Percentiles rank a stretch among this genome's conserved stretches.
Evolutionary conservation across 2,797 vertebrate species (phyloP).

Genomic region (Lithobates sylvaticus): DNA sequence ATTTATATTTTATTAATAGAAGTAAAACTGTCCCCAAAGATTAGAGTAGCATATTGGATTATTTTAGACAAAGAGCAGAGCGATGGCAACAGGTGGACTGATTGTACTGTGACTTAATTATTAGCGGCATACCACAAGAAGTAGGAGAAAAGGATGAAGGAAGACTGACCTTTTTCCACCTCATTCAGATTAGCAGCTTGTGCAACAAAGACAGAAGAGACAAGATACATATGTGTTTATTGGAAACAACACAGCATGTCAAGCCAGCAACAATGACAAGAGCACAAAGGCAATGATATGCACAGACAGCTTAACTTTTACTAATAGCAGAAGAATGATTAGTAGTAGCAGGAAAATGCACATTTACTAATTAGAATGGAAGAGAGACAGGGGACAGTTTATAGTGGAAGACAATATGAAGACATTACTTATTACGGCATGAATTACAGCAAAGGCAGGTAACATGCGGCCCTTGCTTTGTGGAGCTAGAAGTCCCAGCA

Average conservation of each 20-base stretch:
- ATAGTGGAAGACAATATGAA: not conserved
- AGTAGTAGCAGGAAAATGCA: not conserved
- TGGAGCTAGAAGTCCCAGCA: not conserved
- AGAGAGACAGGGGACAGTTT: not conserved
- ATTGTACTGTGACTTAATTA: not conserved
- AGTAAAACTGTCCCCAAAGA: not conserved
- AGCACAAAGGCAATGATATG: conserved; percentile 70
- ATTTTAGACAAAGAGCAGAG: not conserved
- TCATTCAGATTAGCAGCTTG: conserved; percentile 99
- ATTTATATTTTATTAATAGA: not conserved
- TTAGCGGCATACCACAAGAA: conserved; percentile 56
- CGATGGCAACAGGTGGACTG: not conserved
- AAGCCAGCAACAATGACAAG: conserved; percentile 74
- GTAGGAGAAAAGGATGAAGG: conserved; percentile 80
- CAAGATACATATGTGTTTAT: conserved; percentile 83
- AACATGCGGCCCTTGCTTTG: not conserved
- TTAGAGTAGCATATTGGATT: not conserved
- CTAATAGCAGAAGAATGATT: not conserved
- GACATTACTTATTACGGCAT: not conserved
- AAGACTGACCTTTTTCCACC: conserved; percentile 99
- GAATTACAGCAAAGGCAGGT: not conserved
- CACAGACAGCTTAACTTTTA: conserved; percentile 65
- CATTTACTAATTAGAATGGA: conserved; percentile 19
- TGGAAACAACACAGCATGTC: conserved; percentile 75
- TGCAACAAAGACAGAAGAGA: conserved; percentile 88